Conservation (phyloP, 1,140 invertebrate species). For the Pseudoatta argentina region DNA sequence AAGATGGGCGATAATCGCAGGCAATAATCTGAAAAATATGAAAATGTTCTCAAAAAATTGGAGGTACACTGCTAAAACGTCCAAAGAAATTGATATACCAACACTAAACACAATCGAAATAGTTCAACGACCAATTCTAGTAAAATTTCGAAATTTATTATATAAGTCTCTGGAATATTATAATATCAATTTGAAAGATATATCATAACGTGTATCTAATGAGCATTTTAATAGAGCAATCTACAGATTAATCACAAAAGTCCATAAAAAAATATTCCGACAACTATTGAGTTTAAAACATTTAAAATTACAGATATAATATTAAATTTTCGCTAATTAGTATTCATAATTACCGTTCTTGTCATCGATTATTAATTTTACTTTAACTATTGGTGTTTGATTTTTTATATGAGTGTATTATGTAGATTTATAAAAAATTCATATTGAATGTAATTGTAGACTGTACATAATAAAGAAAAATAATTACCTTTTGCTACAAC, state of each 20-base stretch:
- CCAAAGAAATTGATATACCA: slow-evolving; percentile 87
- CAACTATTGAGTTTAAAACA: too few relatives aligned
- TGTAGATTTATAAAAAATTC: neutral
- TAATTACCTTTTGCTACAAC: slow-evolving; percentile 62
- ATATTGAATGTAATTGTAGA: neutral
- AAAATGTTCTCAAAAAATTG: slow-evolving; percentile 51
- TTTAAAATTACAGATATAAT: neutral
- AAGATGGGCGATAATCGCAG: too few relatives aligned
- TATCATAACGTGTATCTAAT: neutral
- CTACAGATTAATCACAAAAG: too few relatives aligned
- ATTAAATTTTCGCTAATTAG: neutral
- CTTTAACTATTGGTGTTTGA: neutral
- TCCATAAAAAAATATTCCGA: too few relatives aligned
- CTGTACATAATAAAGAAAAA: neutral
- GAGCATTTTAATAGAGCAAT: too few relatives aligned
- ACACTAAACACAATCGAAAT: slow-evolving; percentile 86
- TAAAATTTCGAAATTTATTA: slow-evolving; percentile 65
- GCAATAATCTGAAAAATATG: too few relatives aligned
- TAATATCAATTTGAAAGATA: too few relatives aligned
- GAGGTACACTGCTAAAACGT: slow-evolving; percentile 82
- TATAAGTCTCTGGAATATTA: too few relatives aligned
- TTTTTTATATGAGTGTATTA: neutral
- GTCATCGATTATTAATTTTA: neutral
- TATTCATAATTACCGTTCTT: neutral
- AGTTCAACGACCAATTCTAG: slow-evolving; percentile 86